phyloP scores from a whole-genome alignment of 2,797 vertebrate genomes.

The Coracias cyanogaster region DNA sequence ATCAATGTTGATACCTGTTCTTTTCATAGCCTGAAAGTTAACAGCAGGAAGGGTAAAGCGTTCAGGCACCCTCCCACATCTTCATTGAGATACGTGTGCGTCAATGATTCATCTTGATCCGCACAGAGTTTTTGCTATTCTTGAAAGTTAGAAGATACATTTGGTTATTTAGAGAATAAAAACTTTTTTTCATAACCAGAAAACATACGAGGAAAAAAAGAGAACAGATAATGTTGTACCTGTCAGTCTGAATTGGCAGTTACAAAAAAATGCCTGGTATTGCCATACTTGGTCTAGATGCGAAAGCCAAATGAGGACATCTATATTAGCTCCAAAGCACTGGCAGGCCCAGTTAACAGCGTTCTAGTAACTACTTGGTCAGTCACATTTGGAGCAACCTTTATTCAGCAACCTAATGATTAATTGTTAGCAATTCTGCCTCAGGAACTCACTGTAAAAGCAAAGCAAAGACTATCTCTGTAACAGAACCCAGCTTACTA shows the following conservation, averaged over 20 bases:
- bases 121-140: background rate
- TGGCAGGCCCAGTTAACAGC: background rate
- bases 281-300: background rate
- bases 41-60: background rate
- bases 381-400: background rate
- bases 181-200: background rate
- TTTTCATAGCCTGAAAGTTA: background rate
- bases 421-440: background rate
- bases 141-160: background rate
- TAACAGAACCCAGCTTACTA: background rate
- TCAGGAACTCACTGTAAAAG: background rate
- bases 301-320: background rate
- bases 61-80: background rate
- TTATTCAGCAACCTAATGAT: background rate
- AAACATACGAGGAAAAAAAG: background rate
- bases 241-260: background rate
- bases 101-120: conserved; percentile 20
- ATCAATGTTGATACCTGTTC: background rate
- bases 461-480: background rate
- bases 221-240: conserved; percentile 6
- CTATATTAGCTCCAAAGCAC: background rate
- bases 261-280: background rate
- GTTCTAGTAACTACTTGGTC: background rate
- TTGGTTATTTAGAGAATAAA: conserved; percentile 25
- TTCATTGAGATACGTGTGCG: background rate